A percentile compares a stretch with the other conserved stretches of the same genome.
Conservation (phyloP, 2,113 vertebrate species). For the Campylomormyrus tamandua region DNA sequence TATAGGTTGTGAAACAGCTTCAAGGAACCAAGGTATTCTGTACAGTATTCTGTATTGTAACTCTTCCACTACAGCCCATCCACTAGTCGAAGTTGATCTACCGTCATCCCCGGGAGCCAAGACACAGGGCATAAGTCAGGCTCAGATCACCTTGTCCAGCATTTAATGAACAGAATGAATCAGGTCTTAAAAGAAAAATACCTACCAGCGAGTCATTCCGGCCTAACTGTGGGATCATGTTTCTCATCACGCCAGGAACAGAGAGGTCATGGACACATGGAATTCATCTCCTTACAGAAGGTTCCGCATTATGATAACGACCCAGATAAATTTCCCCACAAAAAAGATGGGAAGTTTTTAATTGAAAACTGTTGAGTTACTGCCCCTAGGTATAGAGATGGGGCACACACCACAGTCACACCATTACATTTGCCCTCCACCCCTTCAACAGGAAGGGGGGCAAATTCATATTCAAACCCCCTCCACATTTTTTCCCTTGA, state of each 20-base stretch:
- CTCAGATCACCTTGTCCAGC: not conserved
- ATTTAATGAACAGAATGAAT: conserved; percentile 21
- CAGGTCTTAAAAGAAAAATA: not conserved
- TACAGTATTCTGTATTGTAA: not conserved
- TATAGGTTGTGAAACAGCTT: not conserved
- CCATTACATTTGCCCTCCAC: not conserved
- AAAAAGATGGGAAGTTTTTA: not conserved
- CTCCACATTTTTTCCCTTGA: not conserved
- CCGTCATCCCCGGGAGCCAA: not conserved
- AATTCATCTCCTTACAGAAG: conserved; percentile 6
- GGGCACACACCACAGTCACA: not conserved
- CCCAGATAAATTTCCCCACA: conserved; percentile 14
- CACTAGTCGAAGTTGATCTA: not conserved
- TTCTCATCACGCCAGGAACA: not conserved
- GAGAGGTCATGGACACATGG: not conserved
- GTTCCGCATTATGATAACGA: not conserved
- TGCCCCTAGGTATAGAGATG: conserved; percentile 4
- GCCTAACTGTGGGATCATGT: not conserved
- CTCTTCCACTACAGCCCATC: not conserved
- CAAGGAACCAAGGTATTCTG: not conserved
- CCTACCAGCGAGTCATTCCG: too few species aligned
- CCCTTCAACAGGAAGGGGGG: not conserved
- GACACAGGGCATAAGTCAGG: not conserved
- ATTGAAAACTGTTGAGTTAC: conserved; percentile 22
- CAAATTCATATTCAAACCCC: not conserved